These are phyloP conservation scores for Drepanosiphum platanoidis DNA, from an alignment of 2,888 invertebrate species.

Conservation along the genomic window DNA sequence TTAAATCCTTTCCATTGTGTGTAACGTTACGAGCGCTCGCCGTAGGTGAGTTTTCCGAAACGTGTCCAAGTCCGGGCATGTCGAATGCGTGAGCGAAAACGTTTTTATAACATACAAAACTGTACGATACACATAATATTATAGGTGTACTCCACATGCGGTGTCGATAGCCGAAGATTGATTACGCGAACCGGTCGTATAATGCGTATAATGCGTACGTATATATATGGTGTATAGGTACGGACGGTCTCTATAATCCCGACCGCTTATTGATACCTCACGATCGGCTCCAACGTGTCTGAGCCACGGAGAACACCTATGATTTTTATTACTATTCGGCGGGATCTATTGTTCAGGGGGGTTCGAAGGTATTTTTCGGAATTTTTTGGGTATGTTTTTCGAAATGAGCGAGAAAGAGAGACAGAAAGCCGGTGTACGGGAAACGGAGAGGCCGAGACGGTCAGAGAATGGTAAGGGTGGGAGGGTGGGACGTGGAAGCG, in stretches of 20 bases:
- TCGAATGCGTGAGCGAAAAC: conserved; percentile 51
- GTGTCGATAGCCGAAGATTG: conserved; percentile 55
- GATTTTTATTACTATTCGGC: conserved; percentile 52
- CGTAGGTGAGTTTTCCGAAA: conserved; percentile 54
- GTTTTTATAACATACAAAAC: conserved; percentile 30
- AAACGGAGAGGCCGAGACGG: no score
- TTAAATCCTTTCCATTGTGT: conserved; percentile 49
- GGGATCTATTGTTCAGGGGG: conserved; percentile 31
- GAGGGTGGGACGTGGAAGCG: not conserved
- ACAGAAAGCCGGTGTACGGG: no score
- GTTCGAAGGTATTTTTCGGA: conserved; percentile 42
- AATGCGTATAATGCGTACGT: not conserved
- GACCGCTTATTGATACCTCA: conserved; percentile 59
- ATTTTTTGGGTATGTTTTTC: conserved; percentile 48
- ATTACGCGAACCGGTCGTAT: conserved; percentile 41
- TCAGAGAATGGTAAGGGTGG: not conserved
- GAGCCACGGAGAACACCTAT: conserved; percentile 47
- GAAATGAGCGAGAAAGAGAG: not conserved
- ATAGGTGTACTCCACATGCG: conserved; percentile 37
- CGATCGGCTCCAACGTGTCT: conserved; percentile 62
- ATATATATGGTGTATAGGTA: not conserved
- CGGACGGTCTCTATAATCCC: conserved; percentile 44
- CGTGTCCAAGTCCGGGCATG: conserved; percentile 44
- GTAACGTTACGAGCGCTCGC: conserved; percentile 13
- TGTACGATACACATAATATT: no score